Percentiles rank a stretch among this genome's conserved stretches.
phyloP scores from a whole-genome alignment of 2,888 invertebrate species.

The Oscheius sp. region DNA sequence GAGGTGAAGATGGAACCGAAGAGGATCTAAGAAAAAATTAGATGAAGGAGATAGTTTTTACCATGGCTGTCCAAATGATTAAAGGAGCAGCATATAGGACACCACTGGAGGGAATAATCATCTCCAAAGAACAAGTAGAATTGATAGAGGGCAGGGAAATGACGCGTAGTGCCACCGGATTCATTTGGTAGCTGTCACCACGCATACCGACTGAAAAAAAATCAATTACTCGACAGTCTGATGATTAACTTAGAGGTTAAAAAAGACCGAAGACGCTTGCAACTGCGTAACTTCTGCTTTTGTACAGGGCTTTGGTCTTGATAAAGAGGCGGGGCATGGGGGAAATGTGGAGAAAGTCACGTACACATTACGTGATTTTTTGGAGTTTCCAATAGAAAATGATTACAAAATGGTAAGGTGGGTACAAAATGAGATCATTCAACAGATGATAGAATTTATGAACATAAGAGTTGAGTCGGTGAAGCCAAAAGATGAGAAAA shows the following conservation, averaged over 20 bases:
- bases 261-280: too few relatives aligned
- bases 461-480: too few relatives aligned
- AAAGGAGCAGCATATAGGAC: slow-evolving; percentile 3
- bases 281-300: slow-evolving; percentile 14
- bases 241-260: not conserved
- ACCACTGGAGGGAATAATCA: slow-evolving; percentile 2
- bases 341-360: slow-evolving; percentile 20
- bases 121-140: slow-evolving; percentile 17
- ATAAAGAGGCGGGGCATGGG: not conserved
- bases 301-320: slow-evolving; percentile 1
- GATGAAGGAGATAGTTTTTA: not conserved
- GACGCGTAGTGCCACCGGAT: slow-evolving; percentile 7
- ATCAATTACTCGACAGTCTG: not conserved
- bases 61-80: not conserved
- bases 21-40: slow-evolving; percentile 31
- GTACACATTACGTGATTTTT: slow-evolving; percentile 28
- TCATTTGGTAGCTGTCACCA: slow-evolving; percentile 18
- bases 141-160: slow-evolving; percentile 14
- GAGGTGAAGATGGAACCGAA: slow-evolving; percentile 34
- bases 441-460: too few relatives aligned
- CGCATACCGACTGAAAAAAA: slow-evolving; percentile 18
- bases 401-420: not conserved
- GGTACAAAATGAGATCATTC: too few relatives aligned
- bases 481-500: too few relatives aligned
- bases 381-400: not conserved